Conservation (phyloP, 2,797 vertebrate genomes). For the Malacoraja senta region DNA sequence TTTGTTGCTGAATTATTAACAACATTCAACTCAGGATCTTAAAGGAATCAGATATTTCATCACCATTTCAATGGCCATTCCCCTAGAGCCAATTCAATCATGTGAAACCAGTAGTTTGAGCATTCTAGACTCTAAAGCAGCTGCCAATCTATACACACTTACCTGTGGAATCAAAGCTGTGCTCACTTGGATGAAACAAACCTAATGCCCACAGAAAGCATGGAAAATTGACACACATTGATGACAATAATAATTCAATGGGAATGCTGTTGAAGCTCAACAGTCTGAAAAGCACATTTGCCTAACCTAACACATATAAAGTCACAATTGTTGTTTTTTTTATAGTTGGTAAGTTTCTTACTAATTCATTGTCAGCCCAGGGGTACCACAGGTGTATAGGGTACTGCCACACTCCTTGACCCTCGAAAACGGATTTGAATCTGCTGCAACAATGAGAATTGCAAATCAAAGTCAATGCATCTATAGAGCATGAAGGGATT, state of each 20-base stretch:
- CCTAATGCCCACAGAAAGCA: no score
- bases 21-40: background rate
- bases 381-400: background rate
- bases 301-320: no score
- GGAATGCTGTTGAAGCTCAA: no score
- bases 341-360: background rate
- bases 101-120: background rate
- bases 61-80: background rate
- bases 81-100: background rate
- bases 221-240: no score
- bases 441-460: background rate
- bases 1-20: background rate
- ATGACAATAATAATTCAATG: no score
- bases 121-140: no score
- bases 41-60: background rate
- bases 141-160: no score
- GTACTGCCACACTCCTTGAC: background rate
- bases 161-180: no score
- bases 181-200: no score
- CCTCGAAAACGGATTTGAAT: no score
- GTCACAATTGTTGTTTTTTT: background rate
- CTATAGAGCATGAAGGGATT: background rate
- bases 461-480: background rate
- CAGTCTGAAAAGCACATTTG: no score
- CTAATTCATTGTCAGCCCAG: background rate